A percentile compares a stretch with the other conserved stretches of the same genome.
phyloP scores from a whole-genome alignment of 1,140 invertebrate species.

The Agrypnia vestita region DNA sequence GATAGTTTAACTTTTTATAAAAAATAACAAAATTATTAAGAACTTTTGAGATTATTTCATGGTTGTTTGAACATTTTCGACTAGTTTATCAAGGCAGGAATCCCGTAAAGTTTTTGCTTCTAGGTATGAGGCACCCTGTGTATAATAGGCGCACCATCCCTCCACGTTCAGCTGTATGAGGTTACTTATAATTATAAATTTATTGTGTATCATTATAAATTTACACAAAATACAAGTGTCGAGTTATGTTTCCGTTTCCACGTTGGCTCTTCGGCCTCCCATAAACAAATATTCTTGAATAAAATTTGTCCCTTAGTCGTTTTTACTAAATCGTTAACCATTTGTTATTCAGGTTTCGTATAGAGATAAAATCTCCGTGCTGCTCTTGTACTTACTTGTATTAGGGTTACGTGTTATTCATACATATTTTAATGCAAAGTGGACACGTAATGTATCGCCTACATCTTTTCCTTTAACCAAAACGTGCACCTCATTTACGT shows the following conservation, averaged over 20 bases:
- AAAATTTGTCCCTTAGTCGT: conserved; percentile 59
- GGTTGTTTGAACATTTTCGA: too few relatives aligned
- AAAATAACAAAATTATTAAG: too few relatives aligned
- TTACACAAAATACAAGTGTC: background rate
- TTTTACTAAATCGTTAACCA: conserved; percentile 55
- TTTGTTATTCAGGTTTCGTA: conserved; percentile 59
- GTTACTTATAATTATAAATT: too few relatives aligned
- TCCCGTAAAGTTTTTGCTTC: too few relatives aligned
- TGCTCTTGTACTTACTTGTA: conserved; percentile 40
- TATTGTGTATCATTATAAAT: too few relatives aligned
- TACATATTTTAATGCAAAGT: conserved; percentile 56
- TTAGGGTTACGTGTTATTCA: conserved; percentile 56
- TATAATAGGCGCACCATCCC: too few relatives aligned
- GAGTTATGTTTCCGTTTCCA: background rate
- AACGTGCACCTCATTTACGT: conserved; percentile 33
- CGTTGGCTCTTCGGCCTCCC: background rate
- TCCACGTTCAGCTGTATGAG: too few relatives aligned
- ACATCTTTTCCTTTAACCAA: conserved; percentile 39
- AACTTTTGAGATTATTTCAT: too few relatives aligned
- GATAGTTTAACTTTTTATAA: too few relatives aligned
- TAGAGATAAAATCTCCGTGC: conserved; percentile 58
- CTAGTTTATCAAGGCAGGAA: too few relatives aligned
- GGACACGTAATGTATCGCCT: conserved; percentile 45
- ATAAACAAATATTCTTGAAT: conserved; percentile 43
- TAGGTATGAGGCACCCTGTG: too few relatives aligned